Percentiles rank a stretch among this genome's conserved stretches.
These are phyloP conservation scores for Mormyrus hasselquistii DNA, from an alignment of 2,797 vertebrate species.

Conservation along the genomic window DNA sequence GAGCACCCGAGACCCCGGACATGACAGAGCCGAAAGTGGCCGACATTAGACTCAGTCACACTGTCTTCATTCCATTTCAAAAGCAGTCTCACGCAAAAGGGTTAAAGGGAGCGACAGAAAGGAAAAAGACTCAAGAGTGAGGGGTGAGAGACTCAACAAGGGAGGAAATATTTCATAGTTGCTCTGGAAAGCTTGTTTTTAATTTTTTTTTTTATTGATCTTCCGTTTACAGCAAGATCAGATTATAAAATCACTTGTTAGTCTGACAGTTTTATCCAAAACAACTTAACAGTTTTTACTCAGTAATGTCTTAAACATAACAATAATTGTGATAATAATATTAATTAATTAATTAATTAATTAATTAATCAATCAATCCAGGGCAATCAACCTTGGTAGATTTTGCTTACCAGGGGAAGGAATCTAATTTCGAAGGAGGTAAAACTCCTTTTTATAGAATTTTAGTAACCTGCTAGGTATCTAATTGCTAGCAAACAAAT, in stretches of 20 bases:
- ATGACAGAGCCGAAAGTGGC: conserved; percentile 36
- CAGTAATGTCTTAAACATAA: background rate
- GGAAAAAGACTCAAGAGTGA: background rate
- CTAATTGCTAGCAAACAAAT: too few species aligned
- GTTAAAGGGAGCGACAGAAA: background rate
- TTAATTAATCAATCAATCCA: background rate
- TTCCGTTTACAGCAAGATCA: background rate
- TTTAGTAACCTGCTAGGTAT: background rate
- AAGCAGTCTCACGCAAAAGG: background rate
- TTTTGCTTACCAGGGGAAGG: background rate
- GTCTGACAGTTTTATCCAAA: background rate
- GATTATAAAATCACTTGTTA: background rate
- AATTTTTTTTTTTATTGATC: background rate
- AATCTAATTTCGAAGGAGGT: background rate
- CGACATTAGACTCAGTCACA: conserved; percentile 47
- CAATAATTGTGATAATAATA: background rate
- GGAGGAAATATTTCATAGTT: background rate
- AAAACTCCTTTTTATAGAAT: background rate
- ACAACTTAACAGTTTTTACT: background rate
- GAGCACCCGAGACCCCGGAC: conserved; percentile 31
- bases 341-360: too few species aligned
- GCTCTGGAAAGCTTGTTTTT: background rate
- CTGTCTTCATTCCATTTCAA: conserved; percentile 42
- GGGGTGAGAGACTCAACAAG: background rate
- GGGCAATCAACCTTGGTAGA: background rate